phyloP scores from a whole-genome alignment of 2,888 invertebrate genomes.

The Antheraea yamamai region DNA sequence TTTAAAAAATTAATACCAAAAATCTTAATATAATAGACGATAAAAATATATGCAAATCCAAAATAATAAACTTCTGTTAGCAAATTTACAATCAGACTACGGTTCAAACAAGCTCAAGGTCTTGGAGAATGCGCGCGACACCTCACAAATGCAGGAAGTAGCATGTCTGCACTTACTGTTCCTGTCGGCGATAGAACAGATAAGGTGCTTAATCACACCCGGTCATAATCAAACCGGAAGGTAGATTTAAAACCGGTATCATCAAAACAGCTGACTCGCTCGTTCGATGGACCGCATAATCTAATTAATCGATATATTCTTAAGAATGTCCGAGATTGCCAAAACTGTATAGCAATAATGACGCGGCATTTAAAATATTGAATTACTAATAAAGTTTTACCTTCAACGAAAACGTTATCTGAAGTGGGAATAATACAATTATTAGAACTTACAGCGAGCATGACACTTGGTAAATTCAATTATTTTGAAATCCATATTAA shows the following conservation, averaged over 20 bases:
- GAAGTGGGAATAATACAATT: background rate
- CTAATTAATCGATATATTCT: slow-evolving; percentile 29
- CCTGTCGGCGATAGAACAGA: slow-evolving; percentile 40
- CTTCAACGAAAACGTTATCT: background rate
- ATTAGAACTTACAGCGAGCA: background rate
- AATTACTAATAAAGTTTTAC: background rate
- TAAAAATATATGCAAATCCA: background rate
- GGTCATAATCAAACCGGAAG: slow-evolving; percentile 41
- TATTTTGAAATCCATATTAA: background rate
- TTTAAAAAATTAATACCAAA: background rate
- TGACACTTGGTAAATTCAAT: background rate
- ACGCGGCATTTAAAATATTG: background rate
- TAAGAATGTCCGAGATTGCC: background rate
- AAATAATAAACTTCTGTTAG: background rate
- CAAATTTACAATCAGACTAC: slow-evolving; percentile 20
- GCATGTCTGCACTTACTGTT: slow-evolving; percentile 46
- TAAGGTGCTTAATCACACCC: slow-evolving; percentile 18
- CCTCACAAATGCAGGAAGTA: slow-evolving; percentile 59
- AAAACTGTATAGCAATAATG: background rate
- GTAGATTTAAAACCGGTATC: slow-evolving; percentile 21
- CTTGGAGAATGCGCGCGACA: slow-evolving; percentile 45
- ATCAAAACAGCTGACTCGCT: slow-evolving; percentile 38
- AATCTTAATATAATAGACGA: background rate
- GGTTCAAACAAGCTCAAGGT: slow-evolving; percentile 42
- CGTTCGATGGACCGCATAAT: slow-evolving; percentile 45